A percentile compares a stretch with the other conserved stretches of the same genome.
Evolutionary conservation across 2,797 vertebrate genomes (phyloP).

Genomic region (Spheniscus humboldti): DNA sequence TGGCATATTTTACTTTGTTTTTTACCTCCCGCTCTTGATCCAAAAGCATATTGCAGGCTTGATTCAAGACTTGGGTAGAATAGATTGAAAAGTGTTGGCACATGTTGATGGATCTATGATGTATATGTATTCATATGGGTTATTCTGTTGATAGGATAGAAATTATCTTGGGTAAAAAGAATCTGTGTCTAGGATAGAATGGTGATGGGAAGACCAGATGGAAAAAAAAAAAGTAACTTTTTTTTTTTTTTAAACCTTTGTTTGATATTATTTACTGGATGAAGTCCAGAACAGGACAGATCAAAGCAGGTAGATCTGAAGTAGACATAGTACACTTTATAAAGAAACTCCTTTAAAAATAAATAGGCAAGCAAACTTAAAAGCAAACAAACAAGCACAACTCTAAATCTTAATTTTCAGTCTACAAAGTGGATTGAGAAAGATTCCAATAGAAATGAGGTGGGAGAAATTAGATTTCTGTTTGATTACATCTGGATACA

Average conservation of each 20-base stretch:
- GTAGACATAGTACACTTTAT: neutral
- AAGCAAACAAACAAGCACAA: neutral
- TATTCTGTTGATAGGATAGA: neutral
- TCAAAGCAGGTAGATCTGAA: neutral
- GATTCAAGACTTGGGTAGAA: neutral
- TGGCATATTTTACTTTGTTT: neutral
- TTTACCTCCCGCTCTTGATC: neutral
- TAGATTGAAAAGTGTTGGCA: neutral
- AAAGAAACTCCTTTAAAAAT: neutral
- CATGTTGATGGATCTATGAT: neutral
- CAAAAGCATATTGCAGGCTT: neutral
- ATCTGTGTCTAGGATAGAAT: neutral
- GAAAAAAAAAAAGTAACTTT: neutral
- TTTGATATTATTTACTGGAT: neutral
- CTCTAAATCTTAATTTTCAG: neutral
- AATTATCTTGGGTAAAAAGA: neutral
- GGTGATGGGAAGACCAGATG: neutral
- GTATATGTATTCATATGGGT: neutral
- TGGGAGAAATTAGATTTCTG: slow-evolving; percentile 26
- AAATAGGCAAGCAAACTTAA: neutral
- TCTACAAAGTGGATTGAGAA: neutral
- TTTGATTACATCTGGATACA: slow-evolving; percentile 30
- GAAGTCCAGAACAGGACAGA: neutral
- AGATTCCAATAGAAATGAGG: neutral
- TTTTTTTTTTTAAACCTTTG: neutral